These are phyloP conservation scores for Axea sp. DNA, from an alignment of 2,888 invertebrate genomes.

Conservation along the genomic window DNA sequence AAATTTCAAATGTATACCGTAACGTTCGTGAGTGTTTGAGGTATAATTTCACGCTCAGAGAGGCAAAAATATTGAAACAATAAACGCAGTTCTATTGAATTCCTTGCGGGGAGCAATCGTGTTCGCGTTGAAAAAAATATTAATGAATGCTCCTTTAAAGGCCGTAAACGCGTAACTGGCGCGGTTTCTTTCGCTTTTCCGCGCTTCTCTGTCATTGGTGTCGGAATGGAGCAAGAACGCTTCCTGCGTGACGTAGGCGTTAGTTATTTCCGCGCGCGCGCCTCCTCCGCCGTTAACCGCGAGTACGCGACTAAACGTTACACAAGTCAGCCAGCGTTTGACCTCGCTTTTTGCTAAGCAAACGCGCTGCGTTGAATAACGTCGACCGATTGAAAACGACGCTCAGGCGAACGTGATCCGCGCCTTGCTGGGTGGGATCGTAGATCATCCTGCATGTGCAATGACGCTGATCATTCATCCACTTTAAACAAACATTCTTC, in stretches of 20 bases:
- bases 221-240: conserved; percentile 28
- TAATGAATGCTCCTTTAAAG: no score
- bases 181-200: conserved; percentile 11
- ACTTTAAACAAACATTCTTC: conserved; percentile 4
- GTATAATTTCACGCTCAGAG: no score
- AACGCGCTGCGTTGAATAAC: conserved; percentile 17
- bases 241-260: conserved; percentile 63
- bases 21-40: no score
- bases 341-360: conserved; percentile 53
- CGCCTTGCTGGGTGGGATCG: neutral
- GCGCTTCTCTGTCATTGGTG: neutral
- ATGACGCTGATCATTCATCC: neutral
- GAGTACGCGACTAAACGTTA: conserved; percentile 34
- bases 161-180: conserved; percentile 14
- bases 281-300: conserved; percentile 38
- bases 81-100: no score
- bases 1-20: no score
- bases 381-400: conserved; percentile 11
- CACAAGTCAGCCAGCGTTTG: conserved; percentile 50
- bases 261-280: conserved; percentile 62
- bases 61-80: no score
- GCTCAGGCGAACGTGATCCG: conserved; percentile 10
- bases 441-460: neutral
- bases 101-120: no score
- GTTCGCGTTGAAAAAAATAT: no score